Evolutionary conservation across 2,113 vertebrate species (phyloP).

Genomic region (Athene cunicularia): DNA sequence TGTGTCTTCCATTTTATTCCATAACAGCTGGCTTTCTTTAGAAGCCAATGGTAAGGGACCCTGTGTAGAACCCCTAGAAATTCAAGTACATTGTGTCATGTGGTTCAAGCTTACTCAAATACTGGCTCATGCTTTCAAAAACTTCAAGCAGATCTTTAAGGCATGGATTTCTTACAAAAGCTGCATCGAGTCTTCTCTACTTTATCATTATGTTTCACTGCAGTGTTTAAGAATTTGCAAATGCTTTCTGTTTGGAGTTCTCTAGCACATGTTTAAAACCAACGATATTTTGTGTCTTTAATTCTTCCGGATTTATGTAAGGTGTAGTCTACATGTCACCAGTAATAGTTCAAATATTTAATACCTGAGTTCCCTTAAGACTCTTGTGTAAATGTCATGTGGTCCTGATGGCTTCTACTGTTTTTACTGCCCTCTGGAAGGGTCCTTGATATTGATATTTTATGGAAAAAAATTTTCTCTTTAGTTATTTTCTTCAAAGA

Average conservation of each 20-base stretch:
- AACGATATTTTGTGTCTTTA: neutral
- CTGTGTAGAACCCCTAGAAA: neutral
- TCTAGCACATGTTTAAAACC: neutral
- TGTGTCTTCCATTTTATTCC: neutral
- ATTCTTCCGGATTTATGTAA: neutral
- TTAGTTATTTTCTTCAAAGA: neutral
- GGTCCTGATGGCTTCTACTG: neutral
- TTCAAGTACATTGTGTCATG: neutral
- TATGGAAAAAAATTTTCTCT: neutral
- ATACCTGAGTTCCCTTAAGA: neutral
- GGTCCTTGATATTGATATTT: neutral
- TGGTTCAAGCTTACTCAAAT: neutral
- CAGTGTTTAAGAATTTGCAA: neutral
- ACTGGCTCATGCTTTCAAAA: neutral
- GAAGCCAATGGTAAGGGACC: neutral
- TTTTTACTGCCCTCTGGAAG: neutral
- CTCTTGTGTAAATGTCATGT: neutral
- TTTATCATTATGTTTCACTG: neutral
- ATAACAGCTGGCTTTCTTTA: neutral
- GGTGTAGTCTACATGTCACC: neutral
- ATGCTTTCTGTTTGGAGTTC: neutral
- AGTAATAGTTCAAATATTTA: neutral
- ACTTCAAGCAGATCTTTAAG: neutral
- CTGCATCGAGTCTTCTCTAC: neutral
- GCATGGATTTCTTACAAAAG: neutral